Evolutionary conservation across 2,797 vertebrate genomes (phyloP).

Genomic region (Sebastes nivosus): DNA sequence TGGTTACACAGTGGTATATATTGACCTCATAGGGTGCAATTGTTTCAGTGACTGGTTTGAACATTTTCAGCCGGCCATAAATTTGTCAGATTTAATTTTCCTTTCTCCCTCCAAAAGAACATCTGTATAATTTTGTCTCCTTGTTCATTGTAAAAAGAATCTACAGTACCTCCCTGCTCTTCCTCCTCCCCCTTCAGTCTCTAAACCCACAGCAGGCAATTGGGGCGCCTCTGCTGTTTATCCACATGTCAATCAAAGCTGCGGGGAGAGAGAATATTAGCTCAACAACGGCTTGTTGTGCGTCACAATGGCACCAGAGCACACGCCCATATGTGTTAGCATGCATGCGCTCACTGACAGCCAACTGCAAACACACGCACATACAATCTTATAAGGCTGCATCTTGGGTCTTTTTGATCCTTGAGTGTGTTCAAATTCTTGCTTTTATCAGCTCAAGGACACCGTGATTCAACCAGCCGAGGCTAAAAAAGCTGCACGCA

Average conservation of each 20-base stretch:
- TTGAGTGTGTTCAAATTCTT: slow-evolving; percentile 2
- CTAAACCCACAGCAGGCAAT: slow-evolving; percentile 17
- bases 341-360: neutral
- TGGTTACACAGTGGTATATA: neutral
- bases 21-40: neutral
- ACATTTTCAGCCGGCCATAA: neutral
- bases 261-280: slow-evolving; percentile 36
- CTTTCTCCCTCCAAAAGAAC: neutral
- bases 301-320: slow-evolving; percentile 24
- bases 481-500: slow-evolving; percentile 5
- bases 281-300: slow-evolving; percentile 9
- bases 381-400: neutral
- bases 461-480: slow-evolving; percentile 24
- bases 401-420: neutral
- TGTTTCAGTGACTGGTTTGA: neutral
- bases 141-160: neutral
- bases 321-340: slow-evolving; percentile 6
- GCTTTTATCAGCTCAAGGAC: slow-evolving; percentile 40
- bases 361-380: neutral
- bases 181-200: neutral
- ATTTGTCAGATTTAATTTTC: neutral
- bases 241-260: slow-evolving; percentile 52
- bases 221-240: slow-evolving; percentile 48
- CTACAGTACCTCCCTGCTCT: neutral
- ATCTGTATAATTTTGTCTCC: neutral